Evolutionary conservation across 2,113 vertebrate genomes (phyloP).

Genomic region (Percopsis transmontana): DNA sequence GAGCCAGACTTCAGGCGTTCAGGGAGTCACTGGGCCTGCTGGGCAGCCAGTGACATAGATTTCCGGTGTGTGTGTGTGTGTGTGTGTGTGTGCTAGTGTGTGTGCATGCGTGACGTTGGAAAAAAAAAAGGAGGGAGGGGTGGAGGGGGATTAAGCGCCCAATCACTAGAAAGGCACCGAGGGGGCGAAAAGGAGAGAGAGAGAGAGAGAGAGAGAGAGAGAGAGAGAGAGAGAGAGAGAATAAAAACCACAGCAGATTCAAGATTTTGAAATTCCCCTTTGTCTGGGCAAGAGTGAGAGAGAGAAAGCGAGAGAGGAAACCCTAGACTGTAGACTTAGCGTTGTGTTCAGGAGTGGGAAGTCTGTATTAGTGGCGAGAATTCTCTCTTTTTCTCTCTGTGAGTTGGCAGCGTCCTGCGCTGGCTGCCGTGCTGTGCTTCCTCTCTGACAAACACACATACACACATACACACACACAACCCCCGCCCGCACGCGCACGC

Average conservation of each 20-base stretch:
- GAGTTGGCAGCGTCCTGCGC: slow-evolving; percentile 76
- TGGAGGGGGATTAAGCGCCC: slow-evolving; percentile 72
- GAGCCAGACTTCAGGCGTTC: slow-evolving; percentile 78
- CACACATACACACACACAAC: slow-evolving; percentile 34
- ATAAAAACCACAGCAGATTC: slow-evolving; percentile 57
- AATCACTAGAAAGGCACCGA: slow-evolving; percentile 75
- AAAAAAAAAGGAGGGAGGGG: slow-evolving; percentile 5
- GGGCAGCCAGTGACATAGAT: slow-evolving; percentile 79
- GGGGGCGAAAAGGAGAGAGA: slow-evolving; percentile 25
- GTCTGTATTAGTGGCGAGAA: slow-evolving; percentile 68
- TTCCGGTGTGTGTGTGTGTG: slow-evolving; percentile 67
- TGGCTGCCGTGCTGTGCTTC: slow-evolving; percentile 73
- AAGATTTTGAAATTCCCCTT: slow-evolving; percentile 74
- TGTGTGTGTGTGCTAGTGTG: slow-evolving; percentile 41
- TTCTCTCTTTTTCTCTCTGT: slow-evolving; percentile 73
- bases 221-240: not conserved
- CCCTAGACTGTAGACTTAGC: slow-evolving; percentile 61
- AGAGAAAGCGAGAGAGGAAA: slow-evolving; percentile 13
- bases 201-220: not conserved
- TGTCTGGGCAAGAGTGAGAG: slow-evolving; percentile 37
- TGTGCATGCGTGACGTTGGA: slow-evolving; percentile 33
- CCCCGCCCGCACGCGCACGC: slow-evolving; percentile 28
- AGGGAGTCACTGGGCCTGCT: slow-evolving; percentile 77
- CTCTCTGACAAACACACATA: slow-evolving; percentile 14
- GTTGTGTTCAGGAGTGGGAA: slow-evolving; percentile 67